Evolutionary conservation across 2,888 invertebrate genomes (phyloP), one percentile per base, ranked within the genome.

Genomic region (Nematopogon swammerdamellus): DNA sequence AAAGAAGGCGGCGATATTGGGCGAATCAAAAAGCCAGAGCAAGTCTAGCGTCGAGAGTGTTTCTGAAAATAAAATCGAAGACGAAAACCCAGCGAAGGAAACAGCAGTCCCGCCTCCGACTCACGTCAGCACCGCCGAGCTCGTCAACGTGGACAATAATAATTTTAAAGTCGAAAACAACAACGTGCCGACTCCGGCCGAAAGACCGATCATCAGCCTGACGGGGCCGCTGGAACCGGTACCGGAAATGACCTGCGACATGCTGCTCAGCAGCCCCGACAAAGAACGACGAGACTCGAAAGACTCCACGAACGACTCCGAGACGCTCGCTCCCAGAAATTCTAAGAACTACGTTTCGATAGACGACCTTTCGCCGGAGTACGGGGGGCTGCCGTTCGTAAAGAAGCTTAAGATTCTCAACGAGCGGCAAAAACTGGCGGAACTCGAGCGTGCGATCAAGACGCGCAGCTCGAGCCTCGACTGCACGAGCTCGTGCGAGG

Each of bases 321-420:
- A 36, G 47, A 67, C 67, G 58, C 58, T 76, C 44, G 63, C 73
- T 51, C 72, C 74, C 10, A 70, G 70, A 70, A 58, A 68, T 2
- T 44, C 50, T 6, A 91, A 91, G 67, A 85, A 86, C 64, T 92
- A 92, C 68, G 82, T 85, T 53, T 92, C 92, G n/a, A 88, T 92
- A 48, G 91, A 91, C 60, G 93, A 93, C 65, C 70, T 93, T 30
- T 92, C 92, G 8, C 93, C 93, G 0, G 93, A 93, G 65, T 93
- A 92, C 60, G 89, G 89, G 48, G 89, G 91, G 14, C 69, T 93
- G 52, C 92, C 93, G 1, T 93, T 93, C 63, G 92, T 93, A 1
- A 93, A 93, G 68, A 92, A 92, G 60, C 72, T 93, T 47, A 92
- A 93, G 76, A 93, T 94, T 58, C 79, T 93, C 46, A 93, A 93